A percentile compares a stretch with the other conserved stretches of the same genome.
Conservation (phyloP, 1,140 invertebrate species). For the Brachystomella parvula region DNA sequence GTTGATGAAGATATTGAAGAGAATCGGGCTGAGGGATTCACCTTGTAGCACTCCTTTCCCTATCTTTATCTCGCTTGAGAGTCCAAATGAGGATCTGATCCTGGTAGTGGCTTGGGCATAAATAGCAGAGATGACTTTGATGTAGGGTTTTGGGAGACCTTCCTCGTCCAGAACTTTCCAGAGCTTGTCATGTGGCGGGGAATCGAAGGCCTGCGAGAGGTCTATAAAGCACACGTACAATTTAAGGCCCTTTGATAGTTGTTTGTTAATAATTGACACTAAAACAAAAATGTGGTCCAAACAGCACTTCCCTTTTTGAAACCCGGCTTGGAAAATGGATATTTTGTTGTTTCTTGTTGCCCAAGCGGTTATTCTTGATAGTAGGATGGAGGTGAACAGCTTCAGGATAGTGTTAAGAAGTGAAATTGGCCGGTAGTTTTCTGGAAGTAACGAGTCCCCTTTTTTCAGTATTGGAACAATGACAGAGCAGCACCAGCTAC, state of each 20-base stretch:
- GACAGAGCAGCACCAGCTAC: conserved; percentile 17
- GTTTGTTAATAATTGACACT: conserved; percentile 5
- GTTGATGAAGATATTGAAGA: too few species aligned
- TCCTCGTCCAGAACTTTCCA: too few species aligned
- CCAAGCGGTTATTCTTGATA: conserved; percentile 32
- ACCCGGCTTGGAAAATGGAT: conserved; percentile 38
- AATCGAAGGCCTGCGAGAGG: conserved; percentile 20
- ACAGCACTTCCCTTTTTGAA: conserved; percentile 32
- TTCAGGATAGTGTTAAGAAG: conserved; percentile 36
- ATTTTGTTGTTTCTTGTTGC: conserved; percentile 27
- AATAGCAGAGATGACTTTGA: too few species aligned
- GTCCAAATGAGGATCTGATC: too few species aligned
- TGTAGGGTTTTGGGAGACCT: too few species aligned
- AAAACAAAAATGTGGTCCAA: conserved; percentile 38
- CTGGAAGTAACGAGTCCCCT: conserved; percentile 23
- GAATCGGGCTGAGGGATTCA: too few species aligned
- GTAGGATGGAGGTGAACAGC: conserved; percentile 35
- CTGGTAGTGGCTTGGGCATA: too few species aligned
- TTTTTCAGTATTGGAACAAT: conserved; percentile 34
- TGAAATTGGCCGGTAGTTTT: conserved; percentile 39
- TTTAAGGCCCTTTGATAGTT: conserved; percentile 14
- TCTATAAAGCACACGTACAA: conserved; percentile 25
- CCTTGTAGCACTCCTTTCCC: too few species aligned
- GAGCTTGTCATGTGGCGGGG: conserved; percentile 12
- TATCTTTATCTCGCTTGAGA: too few species aligned